These are phyloP conservation scores for Pogonophryne albipinna DNA, from an alignment of 2,797 vertebrate genomes.

Conservation along the genomic window DNA sequence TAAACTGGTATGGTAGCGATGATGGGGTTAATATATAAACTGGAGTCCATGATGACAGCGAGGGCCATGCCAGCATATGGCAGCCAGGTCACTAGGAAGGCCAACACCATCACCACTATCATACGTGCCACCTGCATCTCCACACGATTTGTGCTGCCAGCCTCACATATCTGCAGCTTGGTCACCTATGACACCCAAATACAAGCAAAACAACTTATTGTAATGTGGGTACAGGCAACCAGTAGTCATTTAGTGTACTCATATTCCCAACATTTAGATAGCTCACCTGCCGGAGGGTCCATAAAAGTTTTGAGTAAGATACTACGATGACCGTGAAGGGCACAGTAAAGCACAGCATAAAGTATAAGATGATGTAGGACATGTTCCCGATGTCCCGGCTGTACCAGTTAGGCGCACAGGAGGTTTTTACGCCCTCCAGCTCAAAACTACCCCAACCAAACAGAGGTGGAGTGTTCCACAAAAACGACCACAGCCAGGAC, in stretches of 20 bases:
- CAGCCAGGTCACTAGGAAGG: slow-evolving; percentile 90
- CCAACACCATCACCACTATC: slow-evolving; percentile 90
- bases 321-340: slow-evolving; percentile 80
- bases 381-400: slow-evolving; percentile 79
- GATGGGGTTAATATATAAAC: slow-evolving; percentile 78
- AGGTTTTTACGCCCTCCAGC: slow-evolving; percentile 82
- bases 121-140: slow-evolving; percentile 89
- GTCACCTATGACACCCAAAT: slow-evolving; percentile 68
- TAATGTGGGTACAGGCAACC: background rate
- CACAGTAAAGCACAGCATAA: slow-evolving; percentile 83
- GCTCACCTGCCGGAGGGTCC: slow-evolving; percentile 82
- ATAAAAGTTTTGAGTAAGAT: slow-evolving; percentile 80
- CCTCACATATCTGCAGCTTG: slow-evolving; percentile 75
- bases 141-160: slow-evolving; percentile 75
- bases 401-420: slow-evolving; percentile 86
- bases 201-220: background rate
- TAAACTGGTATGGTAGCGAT: slow-evolving; percentile 78
- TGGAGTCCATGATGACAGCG: slow-evolving; percentile 72
- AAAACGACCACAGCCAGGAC: slow-evolving; percentile 87
- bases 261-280: background rate
- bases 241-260: background rate
- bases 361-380: slow-evolving; percentile 85
- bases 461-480: slow-evolving; percentile 87
- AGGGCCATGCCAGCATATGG: slow-evolving; percentile 88
- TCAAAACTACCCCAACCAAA: slow-evolving; percentile 85